Base-by-base conservation (phyloP, 2,113 vertebrate genomes). In the Manacus vitellinus region DNA sequence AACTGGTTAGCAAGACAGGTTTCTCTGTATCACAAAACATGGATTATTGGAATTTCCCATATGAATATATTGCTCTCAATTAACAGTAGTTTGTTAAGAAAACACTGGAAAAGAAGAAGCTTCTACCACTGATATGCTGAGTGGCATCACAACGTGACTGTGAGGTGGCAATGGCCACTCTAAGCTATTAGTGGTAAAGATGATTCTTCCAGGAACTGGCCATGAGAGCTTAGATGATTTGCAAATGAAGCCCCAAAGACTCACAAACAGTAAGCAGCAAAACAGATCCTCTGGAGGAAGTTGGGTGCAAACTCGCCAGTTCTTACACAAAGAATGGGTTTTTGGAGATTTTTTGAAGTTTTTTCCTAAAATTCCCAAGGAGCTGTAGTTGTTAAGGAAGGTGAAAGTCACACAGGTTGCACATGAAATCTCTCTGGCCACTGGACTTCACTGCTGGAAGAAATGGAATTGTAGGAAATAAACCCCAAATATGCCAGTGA, bases 91-190 rank as follows among this genome's bases (percentile, higher is more conserved):
- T 86, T 59, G 55, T 25, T 51, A 65, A 49, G 59, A 82, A 89
- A 56, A 16, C 41, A 61, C 25, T 44, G 52, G 33, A 25, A 65
- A 85, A 90, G 71, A n/a, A 21, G 58, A 56, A 75, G 59, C 22
- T 80, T 66, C 71, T 39, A 35, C 37, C 46, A 9, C 4, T 2
- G 1, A 9, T 55, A 4, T 4, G 46, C 39, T 41, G 70, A 72
- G 62, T 2, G 1, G 55, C 84, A 89, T 49, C 2, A 2, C 71
- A 72, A 25, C 0, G 1, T 44, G 73, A 52, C 62, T 41, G 54
- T 44, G 43, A 84, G 55, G 31, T 66, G 62, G 17, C 46, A 73
- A 5, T 3, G 23, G 59, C 55, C 58, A 21, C 59, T 73, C 30
- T 4, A 20, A 78, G 46, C 54, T 30, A 10, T 24, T 17, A 51